Conservation (phyloP, 2,797 vertebrate genomes). For the Capromys pilorides region DNA sequence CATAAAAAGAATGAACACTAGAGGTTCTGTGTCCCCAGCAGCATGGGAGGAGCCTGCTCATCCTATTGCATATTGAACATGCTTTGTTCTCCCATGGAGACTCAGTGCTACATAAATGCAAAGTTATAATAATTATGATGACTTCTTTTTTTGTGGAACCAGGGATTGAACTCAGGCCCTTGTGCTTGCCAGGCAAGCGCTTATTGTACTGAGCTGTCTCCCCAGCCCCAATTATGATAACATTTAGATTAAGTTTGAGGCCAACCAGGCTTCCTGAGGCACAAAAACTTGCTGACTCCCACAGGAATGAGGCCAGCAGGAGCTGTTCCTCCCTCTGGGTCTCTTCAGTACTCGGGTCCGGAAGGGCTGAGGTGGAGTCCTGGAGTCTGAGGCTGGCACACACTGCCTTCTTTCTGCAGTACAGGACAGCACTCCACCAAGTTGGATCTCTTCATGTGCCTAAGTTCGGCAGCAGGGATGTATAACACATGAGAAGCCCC, state of each 20-base stretch:
- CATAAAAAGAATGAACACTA: not conserved
- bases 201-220: no score
- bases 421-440: not conserved
- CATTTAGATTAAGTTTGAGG: constrained; percentile 65
- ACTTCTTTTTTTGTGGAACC: not conserved
- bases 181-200: no score
- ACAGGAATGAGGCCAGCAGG: not conserved
- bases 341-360: not conserved
- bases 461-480: constrained; percentile 14
- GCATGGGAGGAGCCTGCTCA: not conserved
- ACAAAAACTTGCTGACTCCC: constrained; percentile 47
- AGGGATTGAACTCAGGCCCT: no score
- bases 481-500: constrained; percentile 8
- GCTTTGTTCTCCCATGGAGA: constrained; percentile 50
- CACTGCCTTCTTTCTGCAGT: constrained; percentile 21
- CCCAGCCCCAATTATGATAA: constrained; percentile 58
- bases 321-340: not conserved
- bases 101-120: constrained; percentile 11
- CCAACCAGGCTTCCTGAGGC: constrained; percentile 15
- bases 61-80: constrained; percentile 49
- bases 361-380: not conserved
- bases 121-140: constrained; percentile 72
- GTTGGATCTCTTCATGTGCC: not conserved
- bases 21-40: not conserved
- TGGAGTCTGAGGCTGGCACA: not conserved